Base-by-base conservation (phyloP, 1,140 invertebrate species). In the Mya arenaria region DNA sequence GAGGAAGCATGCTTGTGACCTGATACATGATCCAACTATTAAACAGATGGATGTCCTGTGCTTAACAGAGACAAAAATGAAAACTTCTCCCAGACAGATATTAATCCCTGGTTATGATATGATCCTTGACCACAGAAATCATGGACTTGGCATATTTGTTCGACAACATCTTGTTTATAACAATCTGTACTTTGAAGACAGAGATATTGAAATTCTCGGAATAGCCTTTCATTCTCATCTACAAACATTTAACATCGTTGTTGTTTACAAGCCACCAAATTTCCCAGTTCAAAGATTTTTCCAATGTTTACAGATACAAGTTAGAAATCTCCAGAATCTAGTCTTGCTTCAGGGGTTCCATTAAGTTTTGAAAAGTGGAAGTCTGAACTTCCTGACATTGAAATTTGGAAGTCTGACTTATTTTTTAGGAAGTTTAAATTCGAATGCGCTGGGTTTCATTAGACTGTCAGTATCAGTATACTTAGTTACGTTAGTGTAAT, bases 61-160 rank as follows among this genome's bases (percentile, higher is more conserved):
- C 48, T 73, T 55, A 30, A 56, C 69, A 32, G 48, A 73, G 52
- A 73, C 69, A 32, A 73, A 56, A 55, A 28, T 73, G 34, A 73
- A 73, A 34, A 73, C 13, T 19, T 17, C 44, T 30, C 44, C 4
- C 69, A 73, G 37, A 52, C 44, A 73, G 44, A 56, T 52, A 73
- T 34, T 55, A 34, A 58, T 73, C 58, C 69, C 44, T 36, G 52
- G 69, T 8, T 56, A 58, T 56, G 19, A 73, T 10, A 73, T 34
- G 34, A n/a, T 56, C 23, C 69, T 73, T 73, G 48, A 55, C 44
- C 55, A 73, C 28, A 73, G 25, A 34, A 55, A 56, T 15, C 44
- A 73, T 34, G 52, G 69, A 55, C 69, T 56, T 56, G 69, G 44
- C 10, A 73, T 73, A 73, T 73, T 56, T 55, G 48, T 73, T 73